These are phyloP conservation scores for Brachionus plicatilis DNA, from an alignment of 1,140 invertebrate species.

Conservation along the genomic window DNA sequence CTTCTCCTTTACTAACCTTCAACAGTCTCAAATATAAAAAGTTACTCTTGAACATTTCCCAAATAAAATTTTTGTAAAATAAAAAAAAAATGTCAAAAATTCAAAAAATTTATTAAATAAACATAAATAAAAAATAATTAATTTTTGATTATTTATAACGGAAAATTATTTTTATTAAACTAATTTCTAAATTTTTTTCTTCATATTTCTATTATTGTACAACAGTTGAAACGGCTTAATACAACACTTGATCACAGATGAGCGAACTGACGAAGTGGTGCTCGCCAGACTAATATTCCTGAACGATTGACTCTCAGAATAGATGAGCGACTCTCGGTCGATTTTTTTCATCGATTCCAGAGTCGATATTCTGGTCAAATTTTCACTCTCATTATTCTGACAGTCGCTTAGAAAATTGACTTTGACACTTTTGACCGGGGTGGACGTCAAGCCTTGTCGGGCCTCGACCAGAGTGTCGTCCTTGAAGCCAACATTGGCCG, in stretches of 20 bases:
- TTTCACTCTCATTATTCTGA: slow-evolving; percentile 12
- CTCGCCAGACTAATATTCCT: not conserved
- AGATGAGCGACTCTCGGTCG: not conserved
- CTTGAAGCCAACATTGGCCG: not conserved
- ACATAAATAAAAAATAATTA: not conserved
- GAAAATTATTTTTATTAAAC: not conserved
- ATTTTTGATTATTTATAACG: not conserved
- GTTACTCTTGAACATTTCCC: too few relatives aligned
- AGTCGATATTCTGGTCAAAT: slow-evolving; percentile 21
- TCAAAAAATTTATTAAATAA: not conserved
- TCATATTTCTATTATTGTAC: slow-evolving; percentile 5
- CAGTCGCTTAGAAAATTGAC: not conserved
- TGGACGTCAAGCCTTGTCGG: not conserved
- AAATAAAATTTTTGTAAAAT: too few relatives aligned
- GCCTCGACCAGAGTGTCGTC: not conserved
- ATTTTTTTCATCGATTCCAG: not conserved
- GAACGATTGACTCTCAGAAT: not conserved
- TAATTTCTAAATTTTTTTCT: not conserved
- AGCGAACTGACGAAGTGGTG: not conserved
- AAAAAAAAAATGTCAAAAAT: too few relatives aligned
- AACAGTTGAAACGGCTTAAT: slow-evolving; percentile 17
- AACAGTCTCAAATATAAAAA: too few relatives aligned
- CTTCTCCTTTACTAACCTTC: too few relatives aligned
- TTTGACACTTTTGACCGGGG: slow-evolving; percentile 1
- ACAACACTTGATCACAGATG: slow-evolving; percentile 16